Conservation (phyloP, 1,140 invertebrate genomes). For the Apolygus lucorum region DNA sequence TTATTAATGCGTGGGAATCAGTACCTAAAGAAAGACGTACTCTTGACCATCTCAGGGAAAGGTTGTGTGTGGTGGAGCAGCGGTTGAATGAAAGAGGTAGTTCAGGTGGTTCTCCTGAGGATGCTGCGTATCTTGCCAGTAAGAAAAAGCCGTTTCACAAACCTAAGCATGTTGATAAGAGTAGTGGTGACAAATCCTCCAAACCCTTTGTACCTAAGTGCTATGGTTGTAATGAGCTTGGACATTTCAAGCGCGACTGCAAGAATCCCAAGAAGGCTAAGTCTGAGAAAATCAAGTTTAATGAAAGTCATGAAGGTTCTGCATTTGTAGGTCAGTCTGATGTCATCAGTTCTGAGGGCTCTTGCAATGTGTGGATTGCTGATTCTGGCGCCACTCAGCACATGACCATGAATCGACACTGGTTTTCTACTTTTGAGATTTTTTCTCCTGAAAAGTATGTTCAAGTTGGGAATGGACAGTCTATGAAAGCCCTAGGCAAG, state of each 20-base stretch:
- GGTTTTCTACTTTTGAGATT: constrained; percentile 28
- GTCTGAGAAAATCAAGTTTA: constrained; percentile 5
- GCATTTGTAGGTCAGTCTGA: neutral
- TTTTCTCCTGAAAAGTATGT: constrained; percentile 27
- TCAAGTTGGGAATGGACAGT: constrained; percentile 31
- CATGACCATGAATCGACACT: constrained; percentile 12
- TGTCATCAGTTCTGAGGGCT: neutral
- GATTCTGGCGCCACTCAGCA: neutral
- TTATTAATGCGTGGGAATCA: constrained; percentile 34
- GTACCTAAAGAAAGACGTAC: constrained; percentile 21
- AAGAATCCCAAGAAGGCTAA: neutral
- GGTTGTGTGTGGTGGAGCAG: neutral
- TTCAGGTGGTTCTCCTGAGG: neutral
- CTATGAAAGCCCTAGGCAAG: constrained; percentile 29
- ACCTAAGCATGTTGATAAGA: neutral
- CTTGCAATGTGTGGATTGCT: neutral
- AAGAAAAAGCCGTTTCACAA: neutral
- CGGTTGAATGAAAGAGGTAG: neutral
- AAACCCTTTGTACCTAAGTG: neutral
- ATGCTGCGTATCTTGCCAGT: neutral
- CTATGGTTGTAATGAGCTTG: constrained; percentile 2
- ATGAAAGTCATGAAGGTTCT: neutral
- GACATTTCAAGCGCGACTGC: constrained; percentile 18
- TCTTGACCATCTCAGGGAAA: neutral
- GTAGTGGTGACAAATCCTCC: neutral